phyloP scores from a whole-genome alignment of 2,888 invertebrate genomes.

The Polyploca ridens region DNA sequence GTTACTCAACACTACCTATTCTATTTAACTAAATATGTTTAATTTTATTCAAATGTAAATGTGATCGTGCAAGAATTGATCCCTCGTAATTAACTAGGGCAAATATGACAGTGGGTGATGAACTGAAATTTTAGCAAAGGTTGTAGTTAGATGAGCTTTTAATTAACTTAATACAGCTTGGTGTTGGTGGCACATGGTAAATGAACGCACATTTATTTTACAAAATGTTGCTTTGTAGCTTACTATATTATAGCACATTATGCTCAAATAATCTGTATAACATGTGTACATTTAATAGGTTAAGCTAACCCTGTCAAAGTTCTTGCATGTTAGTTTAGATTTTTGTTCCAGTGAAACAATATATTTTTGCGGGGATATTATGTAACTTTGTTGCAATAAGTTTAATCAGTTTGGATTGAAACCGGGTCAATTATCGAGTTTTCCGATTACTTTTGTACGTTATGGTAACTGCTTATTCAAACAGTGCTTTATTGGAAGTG shows the following conservation, averaged over 20 bases:
- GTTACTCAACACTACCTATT: constrained; percentile 5
- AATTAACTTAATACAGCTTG: constrained; percentile 21
- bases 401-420: too few relatives aligned
- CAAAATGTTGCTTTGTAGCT: constrained; percentile 24
- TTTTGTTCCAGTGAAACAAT: constrained; percentile 38
- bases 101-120: not conserved
- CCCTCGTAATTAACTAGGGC: not conserved
- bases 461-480: too few relatives aligned
- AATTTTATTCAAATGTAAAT: constrained; percentile 4
- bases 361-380: constrained; percentile 16
- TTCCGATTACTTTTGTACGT: too few relatives aligned
- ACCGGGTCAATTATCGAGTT: too few relatives aligned
- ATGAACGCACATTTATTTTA: constrained; percentile 32
- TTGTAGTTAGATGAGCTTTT: not conserved
- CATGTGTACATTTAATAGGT: constrained; percentile 30
- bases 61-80: not conserved
- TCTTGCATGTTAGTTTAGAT: constrained; percentile 24
- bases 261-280: constrained; percentile 43
- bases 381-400: not conserved
- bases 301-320: constrained; percentile 26
- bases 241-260: constrained; percentile 31
- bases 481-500: too few relatives aligned
- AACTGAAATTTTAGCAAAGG: not conserved
- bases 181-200: constrained; percentile 32
- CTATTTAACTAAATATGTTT: not conserved